A percentile compares a stretch with the other conserved stretches of the same genome.
Evolutionary conservation across 2,888 invertebrate species (phyloP).

Genomic region (Graphium colonna): DNA sequence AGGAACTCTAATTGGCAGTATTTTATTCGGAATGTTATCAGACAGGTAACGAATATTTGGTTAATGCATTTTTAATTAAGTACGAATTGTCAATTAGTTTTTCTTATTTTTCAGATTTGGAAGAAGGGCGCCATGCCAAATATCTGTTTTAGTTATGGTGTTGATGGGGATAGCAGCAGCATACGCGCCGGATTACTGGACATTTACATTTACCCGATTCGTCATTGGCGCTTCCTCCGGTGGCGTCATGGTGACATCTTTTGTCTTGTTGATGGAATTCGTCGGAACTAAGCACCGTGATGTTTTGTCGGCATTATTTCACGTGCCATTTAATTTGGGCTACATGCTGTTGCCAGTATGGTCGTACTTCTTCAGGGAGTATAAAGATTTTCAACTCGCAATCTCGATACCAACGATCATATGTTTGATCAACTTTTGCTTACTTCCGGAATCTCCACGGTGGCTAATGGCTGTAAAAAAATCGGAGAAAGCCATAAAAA

Average conservation of each 20-base stretch:
- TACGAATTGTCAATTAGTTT: too few species aligned
- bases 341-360: conserved; percentile 82
- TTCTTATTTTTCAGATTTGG: conserved; percentile 82
- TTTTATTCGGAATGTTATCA: conserved; percentile 86
- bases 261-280: conserved; percentile 83
- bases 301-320: conserved; percentile 82
- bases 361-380: conserved; percentile 83
- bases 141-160: conserved; percentile 86
- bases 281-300: conserved; percentile 80
- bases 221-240: conserved; percentile 87
- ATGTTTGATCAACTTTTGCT: conserved; percentile 82
- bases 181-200: conserved; percentile 80
- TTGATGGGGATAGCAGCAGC: conserved; percentile 84
- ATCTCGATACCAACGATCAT: conserved; percentile 81
- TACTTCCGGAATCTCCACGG: conserved; percentile 89
- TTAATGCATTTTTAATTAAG: too few species aligned
- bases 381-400: conserved; percentile 82
- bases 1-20: conserved; percentile 86
- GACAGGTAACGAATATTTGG: too few species aligned
- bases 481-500: conserved; percentile 81
- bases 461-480: conserved; percentile 87
- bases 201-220: conserved; percentile 84
- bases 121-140: conserved; percentile 84
- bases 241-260: conserved; percentile 87
- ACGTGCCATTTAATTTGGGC: conserved; percentile 84